Evolutionary conservation across 2,888 invertebrate species (phyloP).

Genomic region (Drosophila pseudotakahashii): DNA sequence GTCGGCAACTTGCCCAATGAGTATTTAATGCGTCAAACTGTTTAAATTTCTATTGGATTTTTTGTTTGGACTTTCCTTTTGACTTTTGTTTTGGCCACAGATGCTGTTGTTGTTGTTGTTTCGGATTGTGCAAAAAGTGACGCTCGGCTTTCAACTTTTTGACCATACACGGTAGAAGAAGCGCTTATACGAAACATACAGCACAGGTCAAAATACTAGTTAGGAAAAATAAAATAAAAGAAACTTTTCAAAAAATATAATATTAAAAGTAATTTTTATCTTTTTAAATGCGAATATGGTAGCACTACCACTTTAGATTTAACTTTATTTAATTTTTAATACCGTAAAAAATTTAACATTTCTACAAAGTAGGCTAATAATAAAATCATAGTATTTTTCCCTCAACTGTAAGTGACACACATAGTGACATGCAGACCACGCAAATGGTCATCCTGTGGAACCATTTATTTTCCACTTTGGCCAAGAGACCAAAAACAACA

Average conservation of each 20-base stretch:
- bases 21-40: slow-evolving; percentile 79
- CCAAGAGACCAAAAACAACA: slow-evolving; percentile 67
- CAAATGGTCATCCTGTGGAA: slow-evolving; percentile 80
- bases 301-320: too few relatives aligned
- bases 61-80: slow-evolving; percentile 56
- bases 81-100: slow-evolving; percentile 76
- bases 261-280: too few relatives aligned
- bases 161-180: slow-evolving; percentile 51
- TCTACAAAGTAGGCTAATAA: neutral
- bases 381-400: neutral
- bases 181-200: slow-evolving; percentile 12
- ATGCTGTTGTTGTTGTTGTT: slow-evolving; percentile 43
- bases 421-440: slow-evolving; percentile 41
- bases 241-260: too few relatives aligned
- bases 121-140: slow-evolving; percentile 64
- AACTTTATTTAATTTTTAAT: neutral
- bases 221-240: neutral
- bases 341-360: too few relatives aligned
- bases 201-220: neutral
- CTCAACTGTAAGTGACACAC: neutral
- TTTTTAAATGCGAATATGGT: too few relatives aligned
- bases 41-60: slow-evolving; percentile 78
- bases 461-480: slow-evolving; percentile 79
- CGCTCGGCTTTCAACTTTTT: slow-evolving; percentile 75
- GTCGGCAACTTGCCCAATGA: slow-evolving; percentile 59